phyloP scores from a whole-genome alignment of 2,113 vertebrate genomes.

The Otis tarda region DNA sequence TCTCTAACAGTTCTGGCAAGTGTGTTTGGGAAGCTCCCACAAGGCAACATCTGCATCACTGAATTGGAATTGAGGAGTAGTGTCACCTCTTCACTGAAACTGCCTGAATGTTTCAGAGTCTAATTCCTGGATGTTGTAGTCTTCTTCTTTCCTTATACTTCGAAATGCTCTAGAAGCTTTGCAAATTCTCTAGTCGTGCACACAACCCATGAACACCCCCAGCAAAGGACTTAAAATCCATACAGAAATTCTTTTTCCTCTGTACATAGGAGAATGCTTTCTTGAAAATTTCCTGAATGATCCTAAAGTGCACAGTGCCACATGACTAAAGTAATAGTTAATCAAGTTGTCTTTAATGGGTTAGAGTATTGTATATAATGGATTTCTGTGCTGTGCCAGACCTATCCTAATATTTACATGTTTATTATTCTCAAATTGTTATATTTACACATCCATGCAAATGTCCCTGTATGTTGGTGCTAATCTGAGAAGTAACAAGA shows the following conservation, averaged over 20 bases:
- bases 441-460: background rate
- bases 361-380: background rate
- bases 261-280: background rate
- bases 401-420: background rate
- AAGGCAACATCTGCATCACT: background rate
- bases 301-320: background rate
- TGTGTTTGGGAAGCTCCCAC: background rate
- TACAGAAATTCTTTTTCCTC: background rate
- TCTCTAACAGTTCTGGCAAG: background rate
- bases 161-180: background rate
- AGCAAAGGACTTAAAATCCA: background rate
- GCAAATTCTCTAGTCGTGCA: background rate
- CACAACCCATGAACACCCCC: background rate
- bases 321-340: background rate
- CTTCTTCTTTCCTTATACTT: background rate
- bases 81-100: background rate
- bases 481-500: background rate
- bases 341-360: background rate
- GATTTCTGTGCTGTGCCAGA: background rate
- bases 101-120: background rate
- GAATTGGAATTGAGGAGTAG: background rate
- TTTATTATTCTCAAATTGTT: background rate
- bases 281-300: background rate
- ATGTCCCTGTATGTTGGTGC: background rate
- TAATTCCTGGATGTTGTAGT: background rate